Evolutionary conservation across 1,140 invertebrate species (phyloP).

Genomic region (Periplaneta americana): DNA sequence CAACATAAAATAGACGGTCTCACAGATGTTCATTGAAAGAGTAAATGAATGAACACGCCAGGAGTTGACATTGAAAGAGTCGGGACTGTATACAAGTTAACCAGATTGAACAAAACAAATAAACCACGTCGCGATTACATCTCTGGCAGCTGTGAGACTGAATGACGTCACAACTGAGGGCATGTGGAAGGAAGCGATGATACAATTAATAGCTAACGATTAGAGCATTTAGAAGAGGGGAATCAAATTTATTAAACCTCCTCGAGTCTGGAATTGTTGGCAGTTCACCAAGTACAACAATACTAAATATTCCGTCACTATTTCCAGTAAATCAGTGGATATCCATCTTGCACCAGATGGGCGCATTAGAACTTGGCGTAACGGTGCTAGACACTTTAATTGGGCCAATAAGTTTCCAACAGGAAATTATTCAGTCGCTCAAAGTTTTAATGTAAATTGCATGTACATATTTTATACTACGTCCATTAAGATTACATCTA

Average conservation of each 20-base stretch:
- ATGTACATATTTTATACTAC: not conserved
- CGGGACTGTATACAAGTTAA: too few species aligned
- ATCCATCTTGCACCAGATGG: not conserved
- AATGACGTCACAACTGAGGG: not conserved
- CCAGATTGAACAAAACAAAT: too few species aligned
- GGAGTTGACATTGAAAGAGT: too few species aligned
- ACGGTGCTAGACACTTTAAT: not conserved
- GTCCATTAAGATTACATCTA: not conserved
- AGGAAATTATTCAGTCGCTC: not conserved
- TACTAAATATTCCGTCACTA: too few species aligned
- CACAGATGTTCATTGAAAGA: too few species aligned
- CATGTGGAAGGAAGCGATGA: not conserved
- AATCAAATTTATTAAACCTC: not conserved
- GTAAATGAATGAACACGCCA: too few species aligned
- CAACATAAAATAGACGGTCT: too few species aligned
- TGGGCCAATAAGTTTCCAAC: not conserved
- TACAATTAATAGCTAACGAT: not conserved
- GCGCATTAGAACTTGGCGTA: not conserved
- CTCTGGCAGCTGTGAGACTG: too few species aligned
- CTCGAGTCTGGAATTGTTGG: not conserved
- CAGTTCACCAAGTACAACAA: not conserved
- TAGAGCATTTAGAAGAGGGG: not conserved
- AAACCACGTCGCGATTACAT: too few species aligned
- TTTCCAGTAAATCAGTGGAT: not conserved
- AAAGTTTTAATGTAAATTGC: not conserved